Base-by-base conservation (phyloP, 2,888 invertebrate species). In the Strigamia maritima region DNA sequence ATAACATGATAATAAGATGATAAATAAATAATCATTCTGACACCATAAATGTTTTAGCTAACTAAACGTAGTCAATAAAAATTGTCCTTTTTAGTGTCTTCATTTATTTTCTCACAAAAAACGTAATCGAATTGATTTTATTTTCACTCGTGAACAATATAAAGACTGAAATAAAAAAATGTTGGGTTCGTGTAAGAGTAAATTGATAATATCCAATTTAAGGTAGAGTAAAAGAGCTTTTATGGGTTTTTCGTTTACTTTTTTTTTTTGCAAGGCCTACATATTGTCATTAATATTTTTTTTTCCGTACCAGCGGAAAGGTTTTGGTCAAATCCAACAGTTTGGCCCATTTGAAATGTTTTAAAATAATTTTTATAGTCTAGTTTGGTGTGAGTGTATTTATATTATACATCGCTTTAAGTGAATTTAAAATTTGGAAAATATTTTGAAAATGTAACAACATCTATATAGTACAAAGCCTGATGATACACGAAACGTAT, bases 141-240 rank as follows among this genome's bases (percentile, higher is more conserved):
- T 54, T 54, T 44, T 54, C 54, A 54, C 54, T 54, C 19, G 19
- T 54, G 54, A 70, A 70, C 26, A 70, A 65, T 16, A 28, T 28
- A 70, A 70, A 70, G 28, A 28, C 26, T 28, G n/a, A 10, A 28
- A n/a, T n/a, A n/a, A 70, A 70, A 70, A 70, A 70, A 70, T 28
- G 24, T 54, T 28, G 26, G 28, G 70, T 70, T 70, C 28, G 28
- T 28, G 28, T 26, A 28, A 70, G 70, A 70, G 70, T 70, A 70
- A 70, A 70, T 70, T 70, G 70, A 70, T 70, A 70, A 70, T 70
- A 26, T 70, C 70, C 70, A 70, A 70, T 70, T 70, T 28, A n/a
- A 28, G 8, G 28, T 28, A 28, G 70, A 24, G 28, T 70, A 70
- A 70, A 70, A 70, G 54, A 70, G 26, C 26, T 26, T 70, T 28